A percentile compares a stretch with the other conserved stretches of the same genome.
These are phyloP conservation scores for Micoletzkya japonica DNA, from an alignment of 2,888 invertebrate genomes.

Conservation along the genomic window DNA sequence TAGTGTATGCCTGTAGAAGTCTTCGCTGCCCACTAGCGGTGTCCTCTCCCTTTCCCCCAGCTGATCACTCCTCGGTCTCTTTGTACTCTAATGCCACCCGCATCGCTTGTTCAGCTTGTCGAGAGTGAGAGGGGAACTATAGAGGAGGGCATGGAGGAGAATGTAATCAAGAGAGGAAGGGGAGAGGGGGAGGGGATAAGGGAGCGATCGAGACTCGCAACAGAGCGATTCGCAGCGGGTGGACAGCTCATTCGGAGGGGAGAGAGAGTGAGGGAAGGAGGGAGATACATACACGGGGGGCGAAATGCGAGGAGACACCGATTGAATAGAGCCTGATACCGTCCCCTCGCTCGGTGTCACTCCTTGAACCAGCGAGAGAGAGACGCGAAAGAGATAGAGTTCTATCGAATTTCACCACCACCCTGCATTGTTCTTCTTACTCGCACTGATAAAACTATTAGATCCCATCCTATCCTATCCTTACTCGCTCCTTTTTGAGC, in stretches of 20 bases:
- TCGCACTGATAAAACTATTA: neutral
- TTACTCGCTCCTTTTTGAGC: neutral
- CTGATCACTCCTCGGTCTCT: too few species aligned
- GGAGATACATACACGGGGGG: neutral
- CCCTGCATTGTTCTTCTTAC: neutral
- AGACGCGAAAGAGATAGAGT: too few species aligned
- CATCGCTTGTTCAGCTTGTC: too few species aligned
- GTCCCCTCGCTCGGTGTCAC: too few species aligned
- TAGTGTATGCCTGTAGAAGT: too few species aligned
- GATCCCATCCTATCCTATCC: neutral
- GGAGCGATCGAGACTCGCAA: neutral
- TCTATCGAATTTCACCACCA: too few species aligned
- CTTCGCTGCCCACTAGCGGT: too few species aligned
- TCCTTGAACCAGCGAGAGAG: too few species aligned
- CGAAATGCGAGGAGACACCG: neutral
- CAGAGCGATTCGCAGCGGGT: neutral
- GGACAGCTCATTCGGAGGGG: neutral
- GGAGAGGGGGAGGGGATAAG: conserved; percentile 1
- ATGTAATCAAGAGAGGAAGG: neutral
- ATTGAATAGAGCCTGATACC: too few species aligned
- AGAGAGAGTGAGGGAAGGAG: neutral
- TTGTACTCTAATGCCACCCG: too few species aligned
- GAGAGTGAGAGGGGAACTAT: conserved; percentile 25
- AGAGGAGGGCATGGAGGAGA: neutral
- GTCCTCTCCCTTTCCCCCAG: too few species aligned